Conservation (phyloP, 2,888 invertebrate genomes). For the Caenorhabditis sulstoni region DNA sequence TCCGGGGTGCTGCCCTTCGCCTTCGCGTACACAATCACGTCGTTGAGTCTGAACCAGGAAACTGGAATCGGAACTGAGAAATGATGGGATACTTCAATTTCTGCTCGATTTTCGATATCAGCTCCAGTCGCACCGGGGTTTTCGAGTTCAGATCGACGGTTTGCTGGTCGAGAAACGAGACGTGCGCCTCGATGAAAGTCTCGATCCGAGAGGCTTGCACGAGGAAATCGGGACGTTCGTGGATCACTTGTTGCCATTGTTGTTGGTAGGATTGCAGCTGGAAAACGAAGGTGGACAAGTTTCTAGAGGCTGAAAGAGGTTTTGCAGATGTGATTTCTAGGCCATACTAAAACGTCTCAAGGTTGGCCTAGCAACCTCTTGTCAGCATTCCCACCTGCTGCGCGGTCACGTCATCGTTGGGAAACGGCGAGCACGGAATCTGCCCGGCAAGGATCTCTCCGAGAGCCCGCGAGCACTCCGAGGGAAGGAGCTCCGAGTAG, state of each 20-base stretch:
- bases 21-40: slow-evolving; percentile 26
- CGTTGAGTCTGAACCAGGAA: slow-evolving; percentile 21
- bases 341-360: too few relatives aligned
- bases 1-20: slow-evolving; percentile 17
- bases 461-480: slow-evolving; percentile 26
- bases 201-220: slow-evolving; percentile 57
- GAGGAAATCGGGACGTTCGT: slow-evolving; percentile 48
- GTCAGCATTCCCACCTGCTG: slow-evolving; percentile 36
- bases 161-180: slow-evolving; percentile 43
- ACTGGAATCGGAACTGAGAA: not conserved
- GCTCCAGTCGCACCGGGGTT: slow-evolving; percentile 30
- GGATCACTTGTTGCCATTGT: slow-evolving; percentile 52
- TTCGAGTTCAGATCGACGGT: slow-evolving; percentile 33
- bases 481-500: slow-evolving; percentile 24
- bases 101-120: slow-evolving; percentile 32
- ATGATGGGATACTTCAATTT: slow-evolving; percentile 4
- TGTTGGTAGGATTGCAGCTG: slow-evolving; percentile 47
- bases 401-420: slow-evolving; percentile 34
- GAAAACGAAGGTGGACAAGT: not conserved
- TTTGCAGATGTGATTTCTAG: too few relatives aligned
- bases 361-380: not conserved
- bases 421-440: slow-evolving; percentile 43
- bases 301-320: too few relatives aligned
- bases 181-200: slow-evolving; percentile 35
- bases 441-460: slow-evolving; percentile 19